A percentile compares a stretch with the other conserved stretches of the same genome.
Evolutionary conservation across 2,888 invertebrate species (phyloP).

Genomic region (Dendrolimus houi): DNA sequence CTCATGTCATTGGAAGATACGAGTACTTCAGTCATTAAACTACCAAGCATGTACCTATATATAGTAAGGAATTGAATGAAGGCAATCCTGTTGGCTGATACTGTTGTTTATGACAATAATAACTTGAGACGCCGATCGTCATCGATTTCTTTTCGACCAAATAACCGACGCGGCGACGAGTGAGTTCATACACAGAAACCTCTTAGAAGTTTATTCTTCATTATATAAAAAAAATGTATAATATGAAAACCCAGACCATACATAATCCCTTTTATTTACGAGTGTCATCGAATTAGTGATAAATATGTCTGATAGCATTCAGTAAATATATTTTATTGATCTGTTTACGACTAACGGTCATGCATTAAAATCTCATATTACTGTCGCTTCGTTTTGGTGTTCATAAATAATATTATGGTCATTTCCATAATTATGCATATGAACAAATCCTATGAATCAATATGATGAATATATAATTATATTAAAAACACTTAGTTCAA

Average conservation of each 20-base stretch:
- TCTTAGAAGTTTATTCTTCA: no score
- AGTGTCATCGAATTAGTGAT: neutral
- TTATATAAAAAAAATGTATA: no score
- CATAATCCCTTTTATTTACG: conserved; percentile 16
- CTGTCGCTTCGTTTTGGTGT: neutral
- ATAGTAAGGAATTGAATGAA: no score
- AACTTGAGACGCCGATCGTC: no score
- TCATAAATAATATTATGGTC: neutral
- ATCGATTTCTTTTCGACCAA: no score
- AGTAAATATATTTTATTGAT: neutral
- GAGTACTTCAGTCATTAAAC: no score
- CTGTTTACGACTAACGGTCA: neutral
- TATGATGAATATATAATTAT: neutral
- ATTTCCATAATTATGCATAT: neutral
- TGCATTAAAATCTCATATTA: neutral
- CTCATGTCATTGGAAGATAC: no score
- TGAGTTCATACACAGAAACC: no score
- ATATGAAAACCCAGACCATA: conserved; percentile 17
- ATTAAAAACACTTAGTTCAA: neutral
- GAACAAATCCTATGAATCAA: neutral
- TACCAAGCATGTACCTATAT: no score
- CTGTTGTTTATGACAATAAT: no score
- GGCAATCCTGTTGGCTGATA: no score
- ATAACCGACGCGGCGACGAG: no score
- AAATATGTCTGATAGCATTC: neutral